Evolutionary conservation across 1,140 invertebrate genomes (phyloP).

Genomic region (Sarcophaga bullata): DNA sequence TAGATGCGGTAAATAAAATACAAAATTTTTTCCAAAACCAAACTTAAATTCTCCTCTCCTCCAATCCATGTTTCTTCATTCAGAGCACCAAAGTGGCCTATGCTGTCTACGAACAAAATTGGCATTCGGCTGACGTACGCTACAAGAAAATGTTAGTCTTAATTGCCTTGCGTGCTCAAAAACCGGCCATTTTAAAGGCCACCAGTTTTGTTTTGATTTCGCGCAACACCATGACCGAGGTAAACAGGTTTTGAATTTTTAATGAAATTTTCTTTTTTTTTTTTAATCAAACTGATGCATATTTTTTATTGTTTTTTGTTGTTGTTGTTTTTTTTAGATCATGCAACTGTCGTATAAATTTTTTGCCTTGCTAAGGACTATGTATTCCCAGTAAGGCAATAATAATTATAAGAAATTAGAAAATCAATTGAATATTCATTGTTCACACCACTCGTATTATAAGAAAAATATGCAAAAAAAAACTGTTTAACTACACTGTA

Average conservation of each 20-base stretch:
- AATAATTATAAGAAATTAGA: no score
- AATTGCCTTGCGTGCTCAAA: slow-evolving; percentile 48
- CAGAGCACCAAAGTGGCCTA: slow-evolving; percentile 47
- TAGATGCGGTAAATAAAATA: slow-evolving; percentile 49
- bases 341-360: slow-evolving; percentile 48
- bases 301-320: neutral
- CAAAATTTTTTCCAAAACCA: neutral
- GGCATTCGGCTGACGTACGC: slow-evolving; percentile 45
- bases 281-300: neutral
- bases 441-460: no score
- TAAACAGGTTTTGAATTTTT: slow-evolving; percentile 20
- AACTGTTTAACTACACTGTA: neutral
- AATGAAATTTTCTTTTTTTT: neutral
- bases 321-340: slow-evolving; percentile 42
- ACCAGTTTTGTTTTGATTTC: slow-evolving; percentile 51
- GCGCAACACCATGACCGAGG: slow-evolving; percentile 52
- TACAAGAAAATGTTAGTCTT: slow-evolving; percentile 53
- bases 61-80: neutral
- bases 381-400: slow-evolving; percentile 33
- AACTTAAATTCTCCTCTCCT: neutral
- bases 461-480: neutral
- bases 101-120: slow-evolving; percentile 53
- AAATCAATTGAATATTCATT: no score
- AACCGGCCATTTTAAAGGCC: slow-evolving; percentile 49
- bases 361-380: slow-evolving; percentile 43